Evolutionary conservation across 2,113 vertebrate species (phyloP), one percentile per base, ranked within the genome.

Genomic region (Herpetotheres cachinnans): DNA sequence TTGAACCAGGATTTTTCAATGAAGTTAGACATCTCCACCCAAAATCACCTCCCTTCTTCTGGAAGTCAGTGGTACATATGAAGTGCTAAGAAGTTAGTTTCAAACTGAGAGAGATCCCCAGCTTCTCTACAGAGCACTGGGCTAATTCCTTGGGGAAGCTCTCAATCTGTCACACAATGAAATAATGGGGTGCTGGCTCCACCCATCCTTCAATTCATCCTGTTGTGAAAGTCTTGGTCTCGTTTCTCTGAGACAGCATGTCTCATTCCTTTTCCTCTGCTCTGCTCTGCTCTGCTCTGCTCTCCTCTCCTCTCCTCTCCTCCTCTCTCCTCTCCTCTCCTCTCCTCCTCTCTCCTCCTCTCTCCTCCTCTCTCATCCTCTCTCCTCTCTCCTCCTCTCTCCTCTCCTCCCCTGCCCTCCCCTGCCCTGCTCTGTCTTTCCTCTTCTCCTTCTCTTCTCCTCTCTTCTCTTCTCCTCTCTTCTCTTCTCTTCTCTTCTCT

Each of bases 381-480:
- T 22, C 2, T 4, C n/a, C 14, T 11, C 6, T 9, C 38, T 22
- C 25, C 10, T 12, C 18, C 26, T 22, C 16, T 50, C 9, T 5
- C 14, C 21, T 47, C 4, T 11, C 11, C 24, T 29, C 7, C 6
- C 27, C 38, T 24, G 21, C 19, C 25, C 5, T 9, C 34, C 44
- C 38, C 11, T 27, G 13, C 32, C 11, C 26, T 11, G 22, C 11
- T 16, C 29, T 11, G 3, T 11, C 34, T 36, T n/a, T 8, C 11
- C 34, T 11, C 25, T 46, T 17, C 19, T 11, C 4, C 10, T 13
- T 22, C 5, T 9, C 11, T 22, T 24, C 10, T 16, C 13, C 5
- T 10, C 17, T 21, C 6, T 7, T 10, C 6, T 22, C 42, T 14
- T 2, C 1, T 7, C 11, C 19, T 22, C 12, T 14, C 40, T 30